A percentile compares a stretch with the other conserved stretches of the same genome.
phyloP scores from a whole-genome alignment of 1,140 invertebrate genomes.

The Magallana ariakensis region DNA sequence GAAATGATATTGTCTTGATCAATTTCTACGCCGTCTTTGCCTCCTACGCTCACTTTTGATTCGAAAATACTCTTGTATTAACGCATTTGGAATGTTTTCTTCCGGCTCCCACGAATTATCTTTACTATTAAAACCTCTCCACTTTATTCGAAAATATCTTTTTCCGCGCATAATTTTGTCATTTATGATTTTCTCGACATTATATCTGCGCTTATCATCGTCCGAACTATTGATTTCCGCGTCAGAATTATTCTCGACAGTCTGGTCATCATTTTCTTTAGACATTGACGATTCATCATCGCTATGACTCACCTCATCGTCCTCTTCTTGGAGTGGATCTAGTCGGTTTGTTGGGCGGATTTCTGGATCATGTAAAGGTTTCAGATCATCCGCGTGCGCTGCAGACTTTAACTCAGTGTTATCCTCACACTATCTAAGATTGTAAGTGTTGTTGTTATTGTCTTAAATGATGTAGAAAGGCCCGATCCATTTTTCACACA shows the following conservation, averaged over 20 bases:
- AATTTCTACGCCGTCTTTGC: conserved; percentile 14
- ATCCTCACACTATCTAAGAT: not conserved
- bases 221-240: not conserved
- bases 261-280: not conserved
- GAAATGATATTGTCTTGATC: not conserved
- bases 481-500: conserved; percentile 44
- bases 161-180: conserved; percentile 10
- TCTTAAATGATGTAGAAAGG: conserved; percentile 46
- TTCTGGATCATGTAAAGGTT: conserved; percentile 25
- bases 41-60: not conserved
- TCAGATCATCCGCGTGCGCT: conserved; percentile 44
- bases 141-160: conserved; percentile 38
- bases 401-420: conserved; percentile 11
- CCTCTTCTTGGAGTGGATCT: conserved; percentile 28
- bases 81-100: conserved; percentile 36
- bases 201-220: not conserved
- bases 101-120: conserved; percentile 48
- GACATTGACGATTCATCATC: not conserved
- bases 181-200: conserved; percentile 11
- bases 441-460: conserved; percentile 28
- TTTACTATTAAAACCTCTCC: conserved; percentile 17
- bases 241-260: not conserved
- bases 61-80: conserved; percentile 22
- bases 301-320: not conserved
- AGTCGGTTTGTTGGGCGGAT: conserved; percentile 38